Conservation (phyloP, 1,140 invertebrate species). For the Papilio dardanus region DNA sequence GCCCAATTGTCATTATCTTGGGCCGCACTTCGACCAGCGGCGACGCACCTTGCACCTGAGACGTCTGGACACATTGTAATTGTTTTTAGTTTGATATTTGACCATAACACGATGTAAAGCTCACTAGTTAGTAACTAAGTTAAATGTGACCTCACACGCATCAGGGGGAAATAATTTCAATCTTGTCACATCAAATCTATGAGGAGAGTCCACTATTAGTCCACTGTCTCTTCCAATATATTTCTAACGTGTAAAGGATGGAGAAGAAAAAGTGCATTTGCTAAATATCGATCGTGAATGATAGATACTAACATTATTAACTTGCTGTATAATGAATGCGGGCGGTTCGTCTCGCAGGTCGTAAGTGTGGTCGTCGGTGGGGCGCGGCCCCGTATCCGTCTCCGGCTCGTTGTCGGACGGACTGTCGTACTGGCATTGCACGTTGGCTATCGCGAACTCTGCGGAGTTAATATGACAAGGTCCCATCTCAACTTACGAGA, state of each 20-base stretch:
- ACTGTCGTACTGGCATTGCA: slow-evolving; percentile 84
- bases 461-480: too few species aligned
- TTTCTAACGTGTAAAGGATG: too few species aligned
- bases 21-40: slow-evolving; percentile 63
- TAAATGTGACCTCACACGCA: too few species aligned
- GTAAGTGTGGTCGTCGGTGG: slow-evolving; percentile 74
- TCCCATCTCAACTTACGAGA: too few species aligned
- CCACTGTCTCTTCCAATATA: too few species aligned
- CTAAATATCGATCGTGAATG: neutral
- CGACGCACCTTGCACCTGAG: slow-evolving; percentile 32
- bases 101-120: neutral
- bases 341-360: slow-evolving; percentile 76
- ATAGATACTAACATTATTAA: slow-evolving; percentile 47
- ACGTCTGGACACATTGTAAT: neutral
- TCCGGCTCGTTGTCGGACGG: slow-evolving; percentile 65
- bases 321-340: slow-evolving; percentile 76
- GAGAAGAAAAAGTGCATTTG: too few species aligned
- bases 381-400: slow-evolving; percentile 39
- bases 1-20: slow-evolving; percentile 64
- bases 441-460: slow-evolving; percentile 84
- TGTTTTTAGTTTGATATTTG: neutral
- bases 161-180: too few species aligned
- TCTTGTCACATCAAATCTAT: too few species aligned
- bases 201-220: too few species aligned
- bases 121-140: too few species aligned